These are phyloP conservation scores for Parazoanthus darwini DNA, from an alignment of 92 coral and sea anemone genomes.

Conservation along the genomic window DNA sequence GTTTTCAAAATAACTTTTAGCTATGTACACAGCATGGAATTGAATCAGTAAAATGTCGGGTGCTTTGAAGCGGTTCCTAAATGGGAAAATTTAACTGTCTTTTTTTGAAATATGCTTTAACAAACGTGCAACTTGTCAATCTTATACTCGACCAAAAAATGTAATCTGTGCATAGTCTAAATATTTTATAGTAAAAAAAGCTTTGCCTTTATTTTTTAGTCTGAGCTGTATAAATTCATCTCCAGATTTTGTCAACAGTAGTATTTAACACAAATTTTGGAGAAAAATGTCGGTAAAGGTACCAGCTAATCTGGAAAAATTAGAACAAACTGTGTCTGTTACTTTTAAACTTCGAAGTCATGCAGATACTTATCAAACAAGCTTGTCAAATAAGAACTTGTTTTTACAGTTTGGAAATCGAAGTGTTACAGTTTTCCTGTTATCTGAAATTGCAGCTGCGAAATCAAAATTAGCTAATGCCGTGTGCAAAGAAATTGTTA, in stretches of 20 bases:
- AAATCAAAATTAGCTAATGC: not conserved
- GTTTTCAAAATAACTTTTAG: not conserved
- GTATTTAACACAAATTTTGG: too few species aligned
- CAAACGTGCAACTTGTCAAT: not conserved
- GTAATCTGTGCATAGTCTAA: not conserved
- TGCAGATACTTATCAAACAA: not conserved
- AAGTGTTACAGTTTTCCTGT: not conserved
- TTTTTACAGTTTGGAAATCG: too few species aligned
- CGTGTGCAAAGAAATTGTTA: not conserved
- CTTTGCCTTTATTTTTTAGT: not conserved
- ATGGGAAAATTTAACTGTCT: not conserved
- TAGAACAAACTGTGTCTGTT: too few species aligned
- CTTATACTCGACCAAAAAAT: not conserved
- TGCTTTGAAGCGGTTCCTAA: not conserved
- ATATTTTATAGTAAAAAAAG: too few species aligned
- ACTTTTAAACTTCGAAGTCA: too few species aligned
- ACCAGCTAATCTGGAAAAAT: not conserved
- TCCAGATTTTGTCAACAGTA: not conserved
- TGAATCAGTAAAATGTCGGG: not conserved
- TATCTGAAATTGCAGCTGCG: not conserved
- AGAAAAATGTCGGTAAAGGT: too few species aligned
- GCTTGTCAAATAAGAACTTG: not conserved
- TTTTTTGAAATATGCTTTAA: too few species aligned
- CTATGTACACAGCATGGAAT: not conserved
- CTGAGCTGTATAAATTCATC: not conserved